Evolutionary conservation across 2,888 invertebrate species (phyloP), one percentile per base, ranked within the genome.

Genomic region (Aporophyla nigra): DNA sequence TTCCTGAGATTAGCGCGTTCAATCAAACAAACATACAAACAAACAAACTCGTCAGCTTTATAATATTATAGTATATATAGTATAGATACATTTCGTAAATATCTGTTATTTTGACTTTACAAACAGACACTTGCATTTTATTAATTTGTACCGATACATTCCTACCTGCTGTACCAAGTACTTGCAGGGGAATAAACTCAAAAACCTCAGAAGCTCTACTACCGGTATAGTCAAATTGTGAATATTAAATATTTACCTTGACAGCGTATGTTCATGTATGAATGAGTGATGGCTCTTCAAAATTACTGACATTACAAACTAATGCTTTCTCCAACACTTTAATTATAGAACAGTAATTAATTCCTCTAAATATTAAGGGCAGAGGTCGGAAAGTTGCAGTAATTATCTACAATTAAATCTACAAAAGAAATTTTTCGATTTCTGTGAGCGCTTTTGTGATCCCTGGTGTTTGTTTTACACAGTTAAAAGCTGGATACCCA

Each of bases 321-420:
- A 49, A 81, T 54, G 62, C 77, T 82, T 82, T 82, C 81, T 72
- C 71, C 19, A 21, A n/a, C 27, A 69, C 9, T 66, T 69, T 54
- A 73, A 81, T 72, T 62, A 68, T 21, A 33, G 24, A 68, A 49
- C 10, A 43, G 43, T 58, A 61, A 73, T 61, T 46, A 46, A 33
- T 33, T 51, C 5, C 9, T 21, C 19, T 61, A 59, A 76, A 71
- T 21, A 65, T 56, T 7, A 40, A 53, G 72, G 58, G 24, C 61
- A 82, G 40, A 72, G 81, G 82, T 81, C 69, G 19, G n/a, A 27
- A 40, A 51, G 12, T 66, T 58, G 2, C 58, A 19, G 56, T 49
- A 27, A 66, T 74, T 74, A 53, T 58, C 49, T 27, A 10, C 21
- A n/a, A 61, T 72, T 72, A 76, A 80, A 80, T 76, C 12, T 61